Percentiles rank a stretch among this genome's conserved stretches.
phyloP scores from a whole-genome alignment of 1,140 invertebrate genomes.

The Armadillidium nasatum region DNA sequence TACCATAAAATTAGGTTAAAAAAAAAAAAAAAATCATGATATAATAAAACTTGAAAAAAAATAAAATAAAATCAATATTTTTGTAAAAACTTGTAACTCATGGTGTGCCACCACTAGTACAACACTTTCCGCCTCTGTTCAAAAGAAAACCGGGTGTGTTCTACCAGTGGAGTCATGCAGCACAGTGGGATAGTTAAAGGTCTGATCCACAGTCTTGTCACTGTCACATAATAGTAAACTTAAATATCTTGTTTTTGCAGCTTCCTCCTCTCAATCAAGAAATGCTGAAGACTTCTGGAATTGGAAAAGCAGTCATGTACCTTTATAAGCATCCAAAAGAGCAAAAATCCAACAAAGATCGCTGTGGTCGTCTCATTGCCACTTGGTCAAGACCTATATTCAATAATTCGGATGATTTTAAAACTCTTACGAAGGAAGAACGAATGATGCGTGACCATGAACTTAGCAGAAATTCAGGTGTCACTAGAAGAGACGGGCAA shows the following conservation, averaged over 20 bases:
- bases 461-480: slow-evolving; percentile 25
- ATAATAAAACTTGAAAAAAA: no score
- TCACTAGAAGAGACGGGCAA: not conserved
- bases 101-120: no score
- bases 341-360: slow-evolving; percentile 83
- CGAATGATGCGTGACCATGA: slow-evolving; percentile 36
- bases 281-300: slow-evolving; percentile 86
- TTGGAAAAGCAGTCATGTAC: slow-evolving; percentile 99
- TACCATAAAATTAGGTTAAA: no score
- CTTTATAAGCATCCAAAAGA: slow-evolving; percentile 98
- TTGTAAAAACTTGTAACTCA: no score
- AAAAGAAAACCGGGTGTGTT: no score
- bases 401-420: slow-evolving; percentile 85
- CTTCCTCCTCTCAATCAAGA: slow-evolving; percentile 85
- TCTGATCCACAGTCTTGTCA: no score
- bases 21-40: no score
- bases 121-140: no score
- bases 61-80: no score
- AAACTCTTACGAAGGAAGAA: slow-evolving; percentile 58
- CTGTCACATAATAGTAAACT: no score
- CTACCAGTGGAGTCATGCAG: no score
- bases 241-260: slow-evolving; percentile 54
- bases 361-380: slow-evolving; percentile 86
- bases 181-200: no score
- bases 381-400: slow-evolving; percentile 91